phyloP scores from a whole-genome alignment of 2,888 invertebrate genomes.

The Parnassius glacialis region DNA sequence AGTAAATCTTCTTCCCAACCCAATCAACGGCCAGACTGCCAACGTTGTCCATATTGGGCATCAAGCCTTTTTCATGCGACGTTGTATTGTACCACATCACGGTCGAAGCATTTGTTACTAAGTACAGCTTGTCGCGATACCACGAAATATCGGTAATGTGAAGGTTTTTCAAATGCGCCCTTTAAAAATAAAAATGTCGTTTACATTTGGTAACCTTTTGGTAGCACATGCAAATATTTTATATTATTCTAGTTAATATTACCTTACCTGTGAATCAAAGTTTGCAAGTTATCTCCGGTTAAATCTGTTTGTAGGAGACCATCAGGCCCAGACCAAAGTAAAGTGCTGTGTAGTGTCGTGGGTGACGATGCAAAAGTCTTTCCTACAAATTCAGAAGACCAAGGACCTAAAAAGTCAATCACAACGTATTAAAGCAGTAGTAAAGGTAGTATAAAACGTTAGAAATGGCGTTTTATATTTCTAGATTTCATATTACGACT shows the following conservation, averaged over 20 bases:
- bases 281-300: slow-evolving; percentile 87
- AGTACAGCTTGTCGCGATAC: slow-evolving; percentile 87
- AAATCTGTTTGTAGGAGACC: slow-evolving; percentile 91
- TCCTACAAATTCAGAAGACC: slow-evolving; percentile 88
- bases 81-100: slow-evolving; percentile 87
- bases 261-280: slow-evolving; percentile 80
- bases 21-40: slow-evolving; percentile 93
- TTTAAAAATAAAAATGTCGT: slow-evolving; percentile 29
- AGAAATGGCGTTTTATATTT: too few relatives aligned
- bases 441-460: too few relatives aligned
- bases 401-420: slow-evolving; percentile 83
- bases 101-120: slow-evolving; percentile 87
- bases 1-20: slow-evolving; percentile 94
- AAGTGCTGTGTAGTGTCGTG: slow-evolving; percentile 80
- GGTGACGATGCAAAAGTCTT: slow-evolving; percentile 82
- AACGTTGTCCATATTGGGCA: slow-evolving; percentile 85
- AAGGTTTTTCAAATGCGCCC: slow-evolving; percentile 78
- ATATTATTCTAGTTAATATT: too few relatives aligned
- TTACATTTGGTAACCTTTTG: background rate
- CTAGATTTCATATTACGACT: too few relatives aligned
- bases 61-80: slow-evolving; percentile 75
- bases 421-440: too few relatives aligned
- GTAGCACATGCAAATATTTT: too few relatives aligned
- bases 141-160: slow-evolving; percentile 88
- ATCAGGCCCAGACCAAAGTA: slow-evolving; percentile 88